Evolutionary conservation across 2,797 vertebrate species (phyloP).

Genomic region (Alosa sapidissima): DNA sequence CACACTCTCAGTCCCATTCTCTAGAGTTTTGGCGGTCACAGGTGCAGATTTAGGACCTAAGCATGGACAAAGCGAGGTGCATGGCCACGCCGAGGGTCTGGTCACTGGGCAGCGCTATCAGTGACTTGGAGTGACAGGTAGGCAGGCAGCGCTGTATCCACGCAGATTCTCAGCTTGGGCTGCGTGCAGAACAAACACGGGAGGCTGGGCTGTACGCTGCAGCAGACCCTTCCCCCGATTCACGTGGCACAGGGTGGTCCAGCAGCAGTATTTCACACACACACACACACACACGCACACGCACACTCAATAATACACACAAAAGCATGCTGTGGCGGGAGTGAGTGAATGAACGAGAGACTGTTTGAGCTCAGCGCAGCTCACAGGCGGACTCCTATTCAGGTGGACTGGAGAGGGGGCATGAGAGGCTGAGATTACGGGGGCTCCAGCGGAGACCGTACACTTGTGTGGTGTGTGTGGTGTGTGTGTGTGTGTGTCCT

Average conservation of each 20-base stretch:
- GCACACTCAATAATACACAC: constrained; percentile 42
- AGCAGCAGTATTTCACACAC: constrained; percentile 31
- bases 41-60: constrained; percentile 41
- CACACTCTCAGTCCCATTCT: neutral
- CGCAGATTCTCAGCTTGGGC: constrained; percentile 34
- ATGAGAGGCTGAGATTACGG: constrained; percentile 5
- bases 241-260: constrained; percentile 20
- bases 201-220: neutral
- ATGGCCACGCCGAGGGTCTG: constrained; percentile 52
- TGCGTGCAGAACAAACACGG: neutral
- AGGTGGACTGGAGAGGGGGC: constrained; percentile 25
- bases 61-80: constrained; percentile 31
- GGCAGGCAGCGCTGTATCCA: constrained; percentile 35
- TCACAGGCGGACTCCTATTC: constrained; percentile 32
- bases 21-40: constrained; percentile 43
- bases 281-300: constrained; percentile 47
- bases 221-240: constrained; percentile 21
- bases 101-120: constrained; percentile 59
- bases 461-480: constrained; percentile 33
- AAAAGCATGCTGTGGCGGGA: neutral
- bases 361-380: neutral
- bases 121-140: constrained; percentile 34
- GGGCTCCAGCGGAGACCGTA: neutral
- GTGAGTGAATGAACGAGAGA: constrained; percentile 1
- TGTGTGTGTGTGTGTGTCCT: constrained; percentile 36